phyloP scores from a whole-genome alignment of 2,113 vertebrate species.

The Cinclus mexicanus region DNA sequence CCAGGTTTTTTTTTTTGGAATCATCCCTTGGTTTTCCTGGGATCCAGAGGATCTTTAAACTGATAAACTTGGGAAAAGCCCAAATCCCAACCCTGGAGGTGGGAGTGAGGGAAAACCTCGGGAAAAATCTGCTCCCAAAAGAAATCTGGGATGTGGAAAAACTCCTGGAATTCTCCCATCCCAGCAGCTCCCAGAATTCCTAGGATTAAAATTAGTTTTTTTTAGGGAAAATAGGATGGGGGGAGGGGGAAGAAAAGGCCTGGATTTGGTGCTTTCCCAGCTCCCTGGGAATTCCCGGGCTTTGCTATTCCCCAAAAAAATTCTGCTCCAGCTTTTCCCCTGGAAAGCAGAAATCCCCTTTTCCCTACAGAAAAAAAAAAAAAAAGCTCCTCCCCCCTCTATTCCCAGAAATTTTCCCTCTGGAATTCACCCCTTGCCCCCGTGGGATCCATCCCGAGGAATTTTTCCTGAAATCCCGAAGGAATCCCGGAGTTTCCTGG shows the following conservation, averaged over 20 bases:
- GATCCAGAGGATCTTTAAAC: background rate
- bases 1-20: background rate
- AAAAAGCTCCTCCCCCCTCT: too few relatives aligned
- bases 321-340: accelerated
- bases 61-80: background rate
- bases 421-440: background rate
- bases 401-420: background rate
- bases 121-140: background rate
- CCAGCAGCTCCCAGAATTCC: background rate
- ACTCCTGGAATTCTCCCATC: background rate
- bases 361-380: background rate
- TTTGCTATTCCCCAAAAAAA: background rate
- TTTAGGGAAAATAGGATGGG: background rate
- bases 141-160: background rate
- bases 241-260: too few relatives aligned
- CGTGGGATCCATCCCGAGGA: background rate
- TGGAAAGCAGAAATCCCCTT: background rate
- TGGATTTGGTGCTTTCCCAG: background rate
- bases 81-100: accelerated
- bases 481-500: background rate
- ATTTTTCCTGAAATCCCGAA: background rate
- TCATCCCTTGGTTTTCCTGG: background rate
- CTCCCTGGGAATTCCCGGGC: background rate
- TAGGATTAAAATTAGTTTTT: accelerated
- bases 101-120: background rate